These are phyloP conservation scores for Oncorhynchus kisutch DNA, from an alignment of 2,113 vertebrate species.

Conservation along the genomic window DNA sequence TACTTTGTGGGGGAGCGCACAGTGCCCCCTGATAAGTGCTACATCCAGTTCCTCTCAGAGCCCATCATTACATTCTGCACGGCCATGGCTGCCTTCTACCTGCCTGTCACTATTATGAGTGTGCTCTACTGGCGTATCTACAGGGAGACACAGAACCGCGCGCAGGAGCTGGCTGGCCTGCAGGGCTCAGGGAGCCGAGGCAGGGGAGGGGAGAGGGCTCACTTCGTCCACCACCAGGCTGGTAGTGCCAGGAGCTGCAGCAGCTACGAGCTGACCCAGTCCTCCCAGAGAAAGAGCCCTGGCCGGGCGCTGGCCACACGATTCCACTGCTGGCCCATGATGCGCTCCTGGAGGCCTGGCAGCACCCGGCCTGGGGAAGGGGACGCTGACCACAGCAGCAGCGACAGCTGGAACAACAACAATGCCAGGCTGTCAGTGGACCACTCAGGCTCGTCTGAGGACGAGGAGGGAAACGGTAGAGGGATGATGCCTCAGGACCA, in stretches of 20 bases:
- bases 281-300: conserved; percentile 70
- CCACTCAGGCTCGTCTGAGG: conserved; percentile 94
- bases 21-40: conserved; percentile 82
- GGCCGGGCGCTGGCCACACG: conserved; percentile 72
- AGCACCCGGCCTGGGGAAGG: conserved; percentile 61
- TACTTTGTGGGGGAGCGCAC: conserved; percentile 92
- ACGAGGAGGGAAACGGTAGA: conserved; percentile 79
- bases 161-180: conserved; percentile 89
- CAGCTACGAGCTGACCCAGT: conserved; percentile 85
- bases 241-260: conserved; percentile 89
- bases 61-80: conserved; percentile 94
- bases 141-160: conserved; percentile 93
- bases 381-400: conserved; percentile 91
- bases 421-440: conserved; percentile 84
- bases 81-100: conserved; percentile 94
- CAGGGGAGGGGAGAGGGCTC: conserved; percentile 58
- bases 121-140: conserved; percentile 98
- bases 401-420: conserved; percentile 96
- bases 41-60: conserved; percentile 90
- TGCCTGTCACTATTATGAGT: conserved; percentile 97
- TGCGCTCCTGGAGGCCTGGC: conserved; percentile 83
- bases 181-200: conserved; percentile 81
- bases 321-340: conserved; percentile 84
- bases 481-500: conserved; percentile 80
- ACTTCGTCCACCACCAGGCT: conserved; percentile 78